Conservation (phyloP, 2,113 vertebrate genomes). For the Penelope pileata region DNA sequence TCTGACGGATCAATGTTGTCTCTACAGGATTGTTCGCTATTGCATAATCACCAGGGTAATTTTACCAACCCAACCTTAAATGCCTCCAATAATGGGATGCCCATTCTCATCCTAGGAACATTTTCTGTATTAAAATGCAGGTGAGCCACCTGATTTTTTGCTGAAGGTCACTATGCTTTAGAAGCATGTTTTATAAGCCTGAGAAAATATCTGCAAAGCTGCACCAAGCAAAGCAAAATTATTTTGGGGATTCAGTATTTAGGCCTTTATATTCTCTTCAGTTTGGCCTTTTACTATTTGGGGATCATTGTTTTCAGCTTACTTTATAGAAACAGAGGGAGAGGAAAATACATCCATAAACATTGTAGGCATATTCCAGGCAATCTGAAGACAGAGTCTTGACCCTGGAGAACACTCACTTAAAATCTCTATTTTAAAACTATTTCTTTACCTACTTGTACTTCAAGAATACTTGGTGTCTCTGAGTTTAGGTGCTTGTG, state of each 20-base stretch:
- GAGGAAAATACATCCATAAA: neutral
- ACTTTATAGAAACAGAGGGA: neutral
- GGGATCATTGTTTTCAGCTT: neutral
- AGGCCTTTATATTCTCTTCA: neutral
- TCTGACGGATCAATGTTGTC: neutral
- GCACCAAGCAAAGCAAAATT: neutral
- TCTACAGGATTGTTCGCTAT: neutral
- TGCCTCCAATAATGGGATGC: neutral
- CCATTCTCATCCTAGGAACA: neutral
- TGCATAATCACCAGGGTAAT: neutral
- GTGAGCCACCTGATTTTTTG: neutral
- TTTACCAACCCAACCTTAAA: neutral
- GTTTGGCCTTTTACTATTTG: neutral
- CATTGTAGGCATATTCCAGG: neutral
- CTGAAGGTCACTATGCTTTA: neutral
- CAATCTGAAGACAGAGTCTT: neutral
- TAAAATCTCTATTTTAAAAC: neutral
- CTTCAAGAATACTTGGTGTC: neutral
- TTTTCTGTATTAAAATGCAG: neutral
- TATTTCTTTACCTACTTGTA: neutral
- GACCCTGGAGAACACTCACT: neutral
- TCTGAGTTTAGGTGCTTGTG: neutral
- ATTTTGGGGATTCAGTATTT: neutral
- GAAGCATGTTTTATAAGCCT: neutral
- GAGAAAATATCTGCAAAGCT: neutral